Percentiles rank a stretch among this genome's conserved stretches.
Conservation (phyloP, 2,113 vertebrate species). For the Lutjanus erythropterus region DNA sequence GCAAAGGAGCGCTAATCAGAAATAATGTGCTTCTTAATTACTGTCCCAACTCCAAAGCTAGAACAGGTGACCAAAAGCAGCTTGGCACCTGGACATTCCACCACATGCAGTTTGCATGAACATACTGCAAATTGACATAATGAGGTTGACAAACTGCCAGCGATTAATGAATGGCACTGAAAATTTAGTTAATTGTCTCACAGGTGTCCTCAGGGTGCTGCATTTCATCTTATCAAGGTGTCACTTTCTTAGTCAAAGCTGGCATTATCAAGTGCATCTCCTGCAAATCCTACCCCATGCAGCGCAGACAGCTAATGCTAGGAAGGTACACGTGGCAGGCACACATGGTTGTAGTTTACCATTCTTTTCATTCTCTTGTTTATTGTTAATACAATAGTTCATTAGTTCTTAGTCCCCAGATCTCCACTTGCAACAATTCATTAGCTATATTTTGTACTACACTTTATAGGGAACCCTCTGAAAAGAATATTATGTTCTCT, state of each 20-base stretch:
- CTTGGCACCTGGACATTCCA: constrained; percentile 62
- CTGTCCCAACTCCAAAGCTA: constrained; percentile 60
- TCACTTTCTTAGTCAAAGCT: constrained; percentile 40
- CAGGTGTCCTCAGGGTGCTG: constrained; percentile 52
- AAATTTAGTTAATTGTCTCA: constrained; percentile 69
- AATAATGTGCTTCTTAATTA: constrained; percentile 79
- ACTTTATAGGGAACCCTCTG: background rate
- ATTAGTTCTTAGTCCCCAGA: background rate
- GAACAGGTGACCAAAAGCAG: constrained; percentile 70
- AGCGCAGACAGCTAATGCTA: background rate
- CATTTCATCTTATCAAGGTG: constrained; percentile 46
- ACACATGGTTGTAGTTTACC: background rate
- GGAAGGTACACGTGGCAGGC: background rate
- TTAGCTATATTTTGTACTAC: background rate
- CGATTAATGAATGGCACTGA: constrained; percentile 67
- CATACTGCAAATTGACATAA: constrained; percentile 69
- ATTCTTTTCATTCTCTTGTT: background rate
- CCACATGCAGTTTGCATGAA: constrained; percentile 48
- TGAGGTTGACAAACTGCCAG: constrained; percentile 78
- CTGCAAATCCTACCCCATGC: background rate
- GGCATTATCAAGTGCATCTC: constrained; percentile 11
- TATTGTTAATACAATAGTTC: background rate
- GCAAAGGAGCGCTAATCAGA: constrained; percentile 70
- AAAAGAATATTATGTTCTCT: background rate
- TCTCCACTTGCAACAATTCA: background rate